These are phyloP conservation scores for Macaria notata DNA, from an alignment of 2,888 invertebrate genomes.

Conservation along the genomic window DNA sequence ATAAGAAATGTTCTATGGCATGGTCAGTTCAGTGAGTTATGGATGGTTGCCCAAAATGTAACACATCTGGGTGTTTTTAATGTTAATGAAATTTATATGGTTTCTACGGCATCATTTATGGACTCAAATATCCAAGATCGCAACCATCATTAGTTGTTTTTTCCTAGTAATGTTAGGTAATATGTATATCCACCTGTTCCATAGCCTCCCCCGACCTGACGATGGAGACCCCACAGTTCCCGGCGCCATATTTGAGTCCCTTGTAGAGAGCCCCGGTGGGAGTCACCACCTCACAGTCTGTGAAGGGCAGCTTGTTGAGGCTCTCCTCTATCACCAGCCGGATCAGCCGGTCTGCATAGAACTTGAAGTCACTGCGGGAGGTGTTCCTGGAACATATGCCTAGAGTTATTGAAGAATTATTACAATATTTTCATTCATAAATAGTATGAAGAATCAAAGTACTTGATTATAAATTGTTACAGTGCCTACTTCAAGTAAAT, in stretches of 20 bases:
- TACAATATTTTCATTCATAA: neutral
- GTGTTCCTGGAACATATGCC: slow-evolving; percentile 87
- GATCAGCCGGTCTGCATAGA: slow-evolving; percentile 98
- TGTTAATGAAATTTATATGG: too few species aligned
- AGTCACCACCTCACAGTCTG: slow-evolving; percentile 94
- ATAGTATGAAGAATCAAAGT: too few species aligned
- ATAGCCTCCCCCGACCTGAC: slow-evolving; percentile 97
- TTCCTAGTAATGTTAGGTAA: too few species aligned
- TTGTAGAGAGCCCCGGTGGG: slow-evolving; percentile 96
- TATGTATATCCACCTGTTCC: slow-evolving; percentile 85
- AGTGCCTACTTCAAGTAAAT: too few species aligned
- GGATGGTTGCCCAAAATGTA: too few species aligned
- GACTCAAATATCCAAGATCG: too few species aligned
- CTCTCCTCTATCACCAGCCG: slow-evolving; percentile 99
- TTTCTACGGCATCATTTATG: too few species aligned
- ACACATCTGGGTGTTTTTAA: too few species aligned
- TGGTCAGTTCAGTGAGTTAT: too few species aligned
- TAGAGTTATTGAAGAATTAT: neutral
- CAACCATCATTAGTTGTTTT: too few species aligned
- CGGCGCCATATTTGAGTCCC: slow-evolving; percentile 97
- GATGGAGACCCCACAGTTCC: slow-evolving; percentile 99
- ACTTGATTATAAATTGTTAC: too few species aligned
- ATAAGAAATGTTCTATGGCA: too few species aligned
- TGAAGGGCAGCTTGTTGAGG: slow-evolving; percentile 97
- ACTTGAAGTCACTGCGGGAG: slow-evolving; percentile 97